These are phyloP conservation scores for Mormyrus hasselquistii DNA, from an alignment of 2,797 vertebrate species.

Conservation along the genomic window DNA sequence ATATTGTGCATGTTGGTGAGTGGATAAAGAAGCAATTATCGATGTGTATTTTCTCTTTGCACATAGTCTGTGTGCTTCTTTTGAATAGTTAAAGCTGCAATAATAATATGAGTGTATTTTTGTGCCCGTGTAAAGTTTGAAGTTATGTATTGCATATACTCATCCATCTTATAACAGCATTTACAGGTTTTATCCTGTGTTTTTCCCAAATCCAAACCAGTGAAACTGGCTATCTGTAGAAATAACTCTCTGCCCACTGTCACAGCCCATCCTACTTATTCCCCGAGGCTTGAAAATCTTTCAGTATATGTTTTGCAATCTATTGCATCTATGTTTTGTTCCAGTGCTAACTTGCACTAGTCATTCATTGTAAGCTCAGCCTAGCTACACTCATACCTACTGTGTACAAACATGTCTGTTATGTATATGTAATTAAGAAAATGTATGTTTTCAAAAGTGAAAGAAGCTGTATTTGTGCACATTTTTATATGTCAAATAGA, in stretches of 20 bases:
- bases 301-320: not conserved
- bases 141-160: not conserved
- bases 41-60: not conserved
- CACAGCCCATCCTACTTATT: not conserved
- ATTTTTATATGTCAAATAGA: not conserved
- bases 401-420: not conserved
- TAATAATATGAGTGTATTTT: not conserved
- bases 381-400: not conserved
- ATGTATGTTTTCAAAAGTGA: not conserved
- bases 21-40: not conserved
- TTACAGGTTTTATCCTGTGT: not conserved
- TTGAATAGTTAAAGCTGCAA: not conserved
- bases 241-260: slow-evolving; percentile 16
- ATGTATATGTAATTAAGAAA: not conserved
- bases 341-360: not conserved
- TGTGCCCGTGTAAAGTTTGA: not conserved
- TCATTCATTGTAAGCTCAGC: not conserved
- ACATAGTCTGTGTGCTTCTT: not conserved
- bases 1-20: not conserved
- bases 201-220: not conserved
- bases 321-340: not conserved
- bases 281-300: not conserved
- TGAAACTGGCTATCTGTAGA: not conserved
- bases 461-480: not conserved
- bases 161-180: not conserved